Evolutionary conservation across 1,140 invertebrate genomes (phyloP).

Genomic region (Caerostris extrusa): DNA sequence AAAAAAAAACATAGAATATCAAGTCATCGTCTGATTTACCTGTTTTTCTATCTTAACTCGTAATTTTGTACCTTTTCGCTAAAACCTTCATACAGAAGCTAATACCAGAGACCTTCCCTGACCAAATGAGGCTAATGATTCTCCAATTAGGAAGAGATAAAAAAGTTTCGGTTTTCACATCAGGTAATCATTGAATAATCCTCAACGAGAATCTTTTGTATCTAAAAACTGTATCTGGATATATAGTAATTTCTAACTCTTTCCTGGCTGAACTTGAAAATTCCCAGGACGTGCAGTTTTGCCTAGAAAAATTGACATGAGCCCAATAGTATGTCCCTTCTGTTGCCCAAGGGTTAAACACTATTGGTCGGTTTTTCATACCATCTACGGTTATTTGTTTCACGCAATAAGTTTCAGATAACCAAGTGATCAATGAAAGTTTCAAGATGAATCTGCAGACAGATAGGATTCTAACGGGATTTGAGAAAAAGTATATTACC

Average conservation of each 20-base stretch:
- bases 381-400: background rate
- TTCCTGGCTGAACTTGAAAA: background rate
- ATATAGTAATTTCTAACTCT: too few relatives aligned
- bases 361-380: background rate
- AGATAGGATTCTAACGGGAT: background rate
- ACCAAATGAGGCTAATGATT: background rate
- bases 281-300: background rate
- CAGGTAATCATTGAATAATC: background rate
- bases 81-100: too few relatives aligned
- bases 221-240: background rate
- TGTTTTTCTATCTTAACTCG: too few relatives aligned
- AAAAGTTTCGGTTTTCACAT: background rate
- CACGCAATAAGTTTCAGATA: background rate
- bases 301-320: constrained; percentile 33
- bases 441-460: too few relatives aligned
- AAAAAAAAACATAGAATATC: too few relatives aligned
- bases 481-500: too few relatives aligned
- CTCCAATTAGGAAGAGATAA: background rate
- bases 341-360: too few relatives aligned
- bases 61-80: too few relatives aligned
- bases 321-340: too few relatives aligned
- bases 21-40: too few relatives aligned
- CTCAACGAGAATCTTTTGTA: background rate
- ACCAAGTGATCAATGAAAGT: too few relatives aligned
- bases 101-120: background rate